Evolutionary conservation across 2,113 vertebrate genomes (phyloP).

Genomic region (Platichthys stellatus): DNA sequence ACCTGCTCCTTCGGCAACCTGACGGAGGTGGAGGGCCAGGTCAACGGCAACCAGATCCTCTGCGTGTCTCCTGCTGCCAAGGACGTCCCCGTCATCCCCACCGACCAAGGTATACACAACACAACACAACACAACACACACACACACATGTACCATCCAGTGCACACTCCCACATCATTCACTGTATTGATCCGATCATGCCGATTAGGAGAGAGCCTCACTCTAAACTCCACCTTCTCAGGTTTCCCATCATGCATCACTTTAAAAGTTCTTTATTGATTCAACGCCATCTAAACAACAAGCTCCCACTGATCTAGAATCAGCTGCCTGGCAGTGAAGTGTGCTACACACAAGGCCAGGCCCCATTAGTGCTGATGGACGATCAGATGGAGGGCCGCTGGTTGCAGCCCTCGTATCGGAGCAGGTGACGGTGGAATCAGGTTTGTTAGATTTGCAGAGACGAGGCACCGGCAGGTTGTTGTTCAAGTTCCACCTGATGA

Average conservation of each 20-base stretch:
- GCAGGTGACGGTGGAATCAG: slow-evolving; percentile 6
- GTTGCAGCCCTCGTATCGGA: slow-evolving; percentile 19
- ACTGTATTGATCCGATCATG: background rate
- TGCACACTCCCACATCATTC: background rate
- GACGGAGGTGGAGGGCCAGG: slow-evolving; percentile 91
- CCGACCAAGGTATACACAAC: slow-evolving; percentile 87
- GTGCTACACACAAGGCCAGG: slow-evolving; percentile 56
- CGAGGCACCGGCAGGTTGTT: background rate
- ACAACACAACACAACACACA: slow-evolving; percentile 28
- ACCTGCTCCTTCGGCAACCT: slow-evolving; percentile 96
- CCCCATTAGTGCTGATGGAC: slow-evolving; percentile 64
- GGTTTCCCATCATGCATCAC: slow-evolving; percentile 4
- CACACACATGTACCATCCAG: too few species aligned
- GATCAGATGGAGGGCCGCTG: slow-evolving; percentile 37
- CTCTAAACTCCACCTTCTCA: background rate
- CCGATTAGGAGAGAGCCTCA: background rate
- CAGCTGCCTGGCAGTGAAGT: slow-evolving; percentile 40
- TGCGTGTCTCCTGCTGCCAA: slow-evolving; percentile 92
- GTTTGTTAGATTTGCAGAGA: background rate
- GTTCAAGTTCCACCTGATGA: background rate
- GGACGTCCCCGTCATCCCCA: slow-evolving; percentile 92
- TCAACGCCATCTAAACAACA: slow-evolving; percentile 18
- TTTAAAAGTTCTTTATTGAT: slow-evolving; percentile 42
- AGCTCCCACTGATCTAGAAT: slow-evolving; percentile 58
- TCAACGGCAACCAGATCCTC: slow-evolving; percentile 90